Evolutionary conservation across 2,797 vertebrate genomes (phyloP).

Genomic region (Lycodopsis pacificus): DNA sequence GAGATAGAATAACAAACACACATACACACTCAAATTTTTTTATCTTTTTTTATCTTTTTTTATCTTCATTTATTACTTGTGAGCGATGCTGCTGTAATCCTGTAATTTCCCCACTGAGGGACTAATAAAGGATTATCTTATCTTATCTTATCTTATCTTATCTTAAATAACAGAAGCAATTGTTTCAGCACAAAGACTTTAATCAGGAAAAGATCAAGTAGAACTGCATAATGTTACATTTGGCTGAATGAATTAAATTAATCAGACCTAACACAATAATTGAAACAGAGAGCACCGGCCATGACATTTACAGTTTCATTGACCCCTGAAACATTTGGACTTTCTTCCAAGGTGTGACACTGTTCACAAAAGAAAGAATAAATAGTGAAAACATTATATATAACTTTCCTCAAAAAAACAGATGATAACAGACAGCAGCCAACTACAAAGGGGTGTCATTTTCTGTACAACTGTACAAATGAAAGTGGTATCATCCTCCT

Average conservation of each 20-base stretch:
- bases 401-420: constrained; percentile 14
- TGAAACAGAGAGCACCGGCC: constrained; percentile 38
- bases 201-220: constrained; percentile 21
- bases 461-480: constrained; percentile 13
- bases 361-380: constrained; percentile 17
- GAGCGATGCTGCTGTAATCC: too few species aligned
- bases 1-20: not conserved
- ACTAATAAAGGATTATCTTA: too few species aligned
- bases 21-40: constrained; percentile 4
- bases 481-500: not conserved
- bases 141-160: too few species aligned
- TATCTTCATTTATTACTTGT: too few species aligned
- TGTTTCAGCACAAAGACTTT: constrained; percentile 39
- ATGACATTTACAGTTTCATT: constrained; percentile 65
- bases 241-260: constrained; percentile 53
- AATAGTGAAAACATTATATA: constrained; percentile 9
- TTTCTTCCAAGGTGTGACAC: constrained; percentile 15
- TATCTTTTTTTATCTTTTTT: too few species aligned
- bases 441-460: constrained; percentile 3
- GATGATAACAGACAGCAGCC: constrained; percentile 20
- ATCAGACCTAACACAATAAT: constrained; percentile 47
- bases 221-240: constrained; percentile 44
- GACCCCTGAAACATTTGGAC: constrained; percentile 35
- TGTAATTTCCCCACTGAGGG: too few species aligned
- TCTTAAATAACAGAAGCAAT: not conserved